Conservation (phyloP, 2,797 vertebrate genomes). For the Girardinus metallicus region DNA sequence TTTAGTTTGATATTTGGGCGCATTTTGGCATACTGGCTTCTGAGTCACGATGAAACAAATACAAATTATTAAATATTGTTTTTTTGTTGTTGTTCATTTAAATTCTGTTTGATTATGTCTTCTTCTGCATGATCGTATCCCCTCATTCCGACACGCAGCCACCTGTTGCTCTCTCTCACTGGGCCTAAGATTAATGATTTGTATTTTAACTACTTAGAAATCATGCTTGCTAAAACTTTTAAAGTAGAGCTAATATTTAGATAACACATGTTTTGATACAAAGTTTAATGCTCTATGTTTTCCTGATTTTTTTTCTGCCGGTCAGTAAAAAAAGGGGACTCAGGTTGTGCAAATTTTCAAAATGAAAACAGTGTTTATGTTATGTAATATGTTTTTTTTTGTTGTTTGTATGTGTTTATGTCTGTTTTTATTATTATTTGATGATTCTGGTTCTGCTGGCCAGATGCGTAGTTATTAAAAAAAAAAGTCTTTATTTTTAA, state of each 20-base stretch:
- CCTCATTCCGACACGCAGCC: background rate
- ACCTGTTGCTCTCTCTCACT: conserved; percentile 30
- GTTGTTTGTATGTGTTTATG: conserved; percentile 66
- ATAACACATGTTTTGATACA: conserved; percentile 72
- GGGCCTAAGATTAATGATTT: conserved; percentile 38
- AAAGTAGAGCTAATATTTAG: conserved; percentile 69
- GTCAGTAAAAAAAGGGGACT: conserved; percentile 97
- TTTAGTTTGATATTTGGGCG: conserved; percentile 45
- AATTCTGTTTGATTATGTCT: conserved; percentile 36
- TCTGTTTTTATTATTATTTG: conserved; percentile 84
- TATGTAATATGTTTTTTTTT: conserved; percentile 79
- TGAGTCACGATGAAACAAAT: conserved; percentile 1
- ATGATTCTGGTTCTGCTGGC: conserved; percentile 99
- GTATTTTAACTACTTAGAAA: conserved; percentile 51
- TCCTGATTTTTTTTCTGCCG: conserved; percentile 91
- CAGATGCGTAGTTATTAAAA: conserved; percentile 91
- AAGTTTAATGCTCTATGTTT: conserved; percentile 77
- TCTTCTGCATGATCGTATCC: background rate
- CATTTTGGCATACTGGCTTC: conserved; percentile 40
- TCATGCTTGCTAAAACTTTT: conserved; percentile 67
- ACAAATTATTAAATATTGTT: background rate
- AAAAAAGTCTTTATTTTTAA: conserved; percentile 89
- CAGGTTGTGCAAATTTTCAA: conserved; percentile 95
- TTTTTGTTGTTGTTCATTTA: conserved; percentile 29
- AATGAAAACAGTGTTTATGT: conserved; percentile 90